phyloP scores from a whole-genome alignment of 2,797 vertebrate species.

The Anas georgica region DNA sequence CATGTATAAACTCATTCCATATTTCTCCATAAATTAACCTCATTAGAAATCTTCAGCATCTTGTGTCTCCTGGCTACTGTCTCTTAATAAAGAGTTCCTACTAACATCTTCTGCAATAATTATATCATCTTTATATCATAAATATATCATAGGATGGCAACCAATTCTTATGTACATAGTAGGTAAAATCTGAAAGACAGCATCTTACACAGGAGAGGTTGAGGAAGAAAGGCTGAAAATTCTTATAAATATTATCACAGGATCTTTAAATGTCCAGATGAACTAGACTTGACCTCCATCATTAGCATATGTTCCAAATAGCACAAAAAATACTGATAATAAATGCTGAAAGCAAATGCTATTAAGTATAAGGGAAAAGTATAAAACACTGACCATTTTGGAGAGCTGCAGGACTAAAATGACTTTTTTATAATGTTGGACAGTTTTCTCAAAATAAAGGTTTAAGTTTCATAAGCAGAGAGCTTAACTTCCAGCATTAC shows the following conservation, averaged over 20 bases:
- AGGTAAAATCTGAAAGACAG: background rate
- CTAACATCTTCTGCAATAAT: background rate
- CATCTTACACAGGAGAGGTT: background rate
- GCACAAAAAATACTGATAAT: background rate
- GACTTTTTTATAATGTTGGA: constrained; percentile 6
- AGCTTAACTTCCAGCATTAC: constrained; percentile 26
- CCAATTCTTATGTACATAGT: background rate
- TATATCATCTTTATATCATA: background rate
- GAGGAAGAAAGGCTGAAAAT: background rate
- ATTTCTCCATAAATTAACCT: background rate
- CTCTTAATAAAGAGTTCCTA: background rate
- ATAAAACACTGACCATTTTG: background rate
- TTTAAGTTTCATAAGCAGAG: constrained; percentile 9
- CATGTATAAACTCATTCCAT: background rate
- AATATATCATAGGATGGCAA: background rate
- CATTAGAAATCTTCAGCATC: background rate
- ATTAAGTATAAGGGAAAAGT: background rate
- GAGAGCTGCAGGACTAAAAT: background rate
- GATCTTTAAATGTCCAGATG: background rate
- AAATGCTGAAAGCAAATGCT: background rate
- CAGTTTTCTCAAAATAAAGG: constrained; percentile 16
- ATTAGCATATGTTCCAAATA: background rate
- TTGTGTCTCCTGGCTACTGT: background rate
- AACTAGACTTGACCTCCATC: background rate
- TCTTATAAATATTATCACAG: background rate